Base-by-base conservation (phyloP, 2,113 vertebrate genomes). In the Balaenoptera acutorostrata region DNA sequence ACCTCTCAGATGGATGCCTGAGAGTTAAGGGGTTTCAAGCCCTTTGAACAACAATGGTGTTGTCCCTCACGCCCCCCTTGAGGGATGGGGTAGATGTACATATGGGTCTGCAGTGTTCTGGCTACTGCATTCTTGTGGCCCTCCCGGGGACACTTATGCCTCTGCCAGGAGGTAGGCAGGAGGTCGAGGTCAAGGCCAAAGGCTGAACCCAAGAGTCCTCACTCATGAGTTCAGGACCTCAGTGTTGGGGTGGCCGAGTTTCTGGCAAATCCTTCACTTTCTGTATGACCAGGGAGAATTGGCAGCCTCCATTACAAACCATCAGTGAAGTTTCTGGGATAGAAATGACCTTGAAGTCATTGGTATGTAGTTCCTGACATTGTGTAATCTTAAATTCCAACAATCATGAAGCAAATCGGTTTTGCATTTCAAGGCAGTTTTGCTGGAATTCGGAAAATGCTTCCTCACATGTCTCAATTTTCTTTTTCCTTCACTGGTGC, bases 341-440 rank as follows among this genome's bases (percentile, higher is more conserved):
- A 96, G 75, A 94, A 93, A 93, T 68, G 61, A 82, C 61, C 72
- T 27, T 41, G 21, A 33, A 84, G 44, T 74, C 27, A 64, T 69
- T 44, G 36, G 57, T 68, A 14, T 72, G 55, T 69, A 95, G 55
- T 90, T 80, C 59, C 84, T 41, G 87, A 64, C n/a, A 25, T 1
- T 25, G 72, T 25, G 13, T 17, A 90, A 86, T 77, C 89, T 88
- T 78, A 85, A 94, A 72, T 83, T 80, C 86, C 31, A 33, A 14
- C 41, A 63, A 41, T 80, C 46, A 59, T 66, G n/a, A 74, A 92
- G 78, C 55, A 78, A 68, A 66, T 64, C 5, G 1, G 74, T 88
- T 85, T 88, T 86, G 61, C 31, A 71, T 81, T 97, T 95, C 27
- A 86, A 82, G 63, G 57, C 72, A 52, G 21, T 39, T 88, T 95